Conservation (phyloP, 2,888 invertebrate species). For the Physocephala rufipes region DNA sequence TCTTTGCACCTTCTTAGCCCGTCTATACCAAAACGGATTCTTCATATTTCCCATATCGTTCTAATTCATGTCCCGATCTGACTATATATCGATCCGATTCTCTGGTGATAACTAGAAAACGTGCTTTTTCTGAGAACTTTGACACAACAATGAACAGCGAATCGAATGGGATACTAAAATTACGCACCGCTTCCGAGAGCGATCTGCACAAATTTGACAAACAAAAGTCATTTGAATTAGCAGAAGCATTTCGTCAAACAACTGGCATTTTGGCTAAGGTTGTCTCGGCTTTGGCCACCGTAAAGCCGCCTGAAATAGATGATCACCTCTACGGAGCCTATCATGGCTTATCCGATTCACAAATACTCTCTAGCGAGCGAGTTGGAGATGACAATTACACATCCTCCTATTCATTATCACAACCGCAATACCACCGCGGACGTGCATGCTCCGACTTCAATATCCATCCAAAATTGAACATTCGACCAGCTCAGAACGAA, state of each 20-base stretch:
- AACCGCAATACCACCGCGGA: constrained; percentile 68
- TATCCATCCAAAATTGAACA: constrained; percentile 52
- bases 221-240: constrained; percentile 73
- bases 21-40: constrained; percentile 75
- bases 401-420: constrained; percentile 35
- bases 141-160: constrained; percentile 57
- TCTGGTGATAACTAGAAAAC: constrained; percentile 67
- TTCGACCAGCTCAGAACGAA: constrained; percentile 56
- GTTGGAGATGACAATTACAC: constrained; percentile 60
- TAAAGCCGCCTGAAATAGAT: constrained; percentile 67
- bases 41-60: constrained; percentile 66
- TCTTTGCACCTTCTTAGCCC: constrained; percentile 67
- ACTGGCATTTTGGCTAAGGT: constrained; percentile 80
- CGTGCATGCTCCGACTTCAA: constrained; percentile 72
- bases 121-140: constrained; percentile 75
- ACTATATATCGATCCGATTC: constrained; percentile 71
- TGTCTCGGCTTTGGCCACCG: constrained; percentile 78
- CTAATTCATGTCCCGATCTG: constrained; percentile 77
- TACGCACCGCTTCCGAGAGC: constrained; percentile 79
- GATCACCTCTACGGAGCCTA: constrained; percentile 66
- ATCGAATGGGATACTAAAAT: constrained; percentile 45
- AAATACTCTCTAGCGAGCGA: constrained; percentile 80
- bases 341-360: constrained; percentile 77
- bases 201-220: constrained; percentile 82
- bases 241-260: constrained; percentile 77